Evolutionary conservation across 2,888 invertebrate species (phyloP).

Genomic region (Epirrhoe alternata): DNA sequence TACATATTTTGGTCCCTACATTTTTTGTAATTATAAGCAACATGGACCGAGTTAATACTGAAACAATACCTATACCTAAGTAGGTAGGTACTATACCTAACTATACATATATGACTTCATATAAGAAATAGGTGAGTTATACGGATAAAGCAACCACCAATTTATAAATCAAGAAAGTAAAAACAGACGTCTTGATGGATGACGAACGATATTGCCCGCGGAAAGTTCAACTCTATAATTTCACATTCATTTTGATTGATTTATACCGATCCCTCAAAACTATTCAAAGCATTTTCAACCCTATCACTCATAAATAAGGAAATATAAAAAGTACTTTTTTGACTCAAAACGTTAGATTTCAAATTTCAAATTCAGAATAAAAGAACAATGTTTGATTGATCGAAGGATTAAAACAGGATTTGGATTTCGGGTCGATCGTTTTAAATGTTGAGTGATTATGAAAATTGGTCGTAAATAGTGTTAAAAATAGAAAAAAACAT

Average conservation of each 20-base stretch:
- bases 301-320: slow-evolving; percentile 9
- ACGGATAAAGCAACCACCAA: slow-evolving; percentile 17
- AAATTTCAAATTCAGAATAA: neutral
- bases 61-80: too few relatives aligned
- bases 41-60: too few relatives aligned
- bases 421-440: slow-evolving; percentile 13
- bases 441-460: slow-evolving; percentile 36
- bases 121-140: neutral
- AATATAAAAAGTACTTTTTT: slow-evolving; percentile 26
- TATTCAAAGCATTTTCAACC: slow-evolving; percentile 7
- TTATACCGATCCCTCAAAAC: slow-evolving; percentile 41
- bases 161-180: slow-evolving; percentile 48
- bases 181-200: slow-evolving; percentile 73
- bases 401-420: slow-evolving; percentile 34
- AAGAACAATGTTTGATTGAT: slow-evolving; percentile 49
- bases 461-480: slow-evolving; percentile 19
- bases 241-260: slow-evolving; percentile 55
- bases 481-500: neutral
- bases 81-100: too few relatives aligned
- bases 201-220: slow-evolving; percentile 58
- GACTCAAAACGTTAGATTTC: neutral
- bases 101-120: too few relatives aligned
- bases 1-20: too few relatives aligned
- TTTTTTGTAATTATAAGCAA: too few relatives aligned
- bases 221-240: slow-evolving; percentile 51